Percentiles rank a stretch among this genome's conserved stretches.
phyloP scores from a whole-genome alignment of 2,888 invertebrate genomes.

The Malthinus seriepunctatus region DNA sequence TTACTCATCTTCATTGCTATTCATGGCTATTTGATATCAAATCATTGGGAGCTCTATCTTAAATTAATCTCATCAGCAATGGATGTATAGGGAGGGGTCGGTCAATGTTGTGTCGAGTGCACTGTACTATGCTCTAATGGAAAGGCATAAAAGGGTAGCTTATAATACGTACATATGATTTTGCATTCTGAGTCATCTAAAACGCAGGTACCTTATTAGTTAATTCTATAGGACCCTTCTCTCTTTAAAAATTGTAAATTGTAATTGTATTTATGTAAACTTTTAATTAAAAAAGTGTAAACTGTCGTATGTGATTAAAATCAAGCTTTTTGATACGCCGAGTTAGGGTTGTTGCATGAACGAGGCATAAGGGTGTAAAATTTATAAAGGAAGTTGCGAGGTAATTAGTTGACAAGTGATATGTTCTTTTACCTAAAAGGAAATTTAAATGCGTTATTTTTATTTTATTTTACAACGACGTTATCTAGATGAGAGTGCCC shows the following conservation, averaged over 20 bases:
- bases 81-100: slow-evolving; percentile 24
- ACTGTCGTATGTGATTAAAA: slow-evolving; percentile 1
- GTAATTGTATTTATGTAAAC: slow-evolving; percentile 12
- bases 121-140: slow-evolving; percentile 18
- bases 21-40: slow-evolving; percentile 47
- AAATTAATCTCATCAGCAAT: slow-evolving; percentile 45
- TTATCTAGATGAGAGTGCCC: too few species aligned
- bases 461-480: too few species aligned
- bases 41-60: slow-evolving; percentile 45
- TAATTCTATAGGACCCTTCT: neutral
- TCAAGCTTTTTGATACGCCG: neutral
- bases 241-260: slow-evolving; percentile 2
- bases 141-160: slow-evolving; percentile 17
- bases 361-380: neutral
- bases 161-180: too few species aligned
- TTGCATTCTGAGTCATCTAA: slow-evolving; percentile 13
- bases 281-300: slow-evolving; percentile 6
- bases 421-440: too few species aligned
- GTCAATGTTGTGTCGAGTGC: slow-evolving; percentile 12
- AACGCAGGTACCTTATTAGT: slow-evolving; percentile 10
- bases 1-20: slow-evolving; percentile 48
- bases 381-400: neutral
- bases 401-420: neutral
- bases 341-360: neutral
- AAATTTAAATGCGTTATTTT: too few species aligned